Conservation (phyloP, 37 sponge, comb jelly and placozoan species). For the Halisarca cf. caerulea region DNA sequence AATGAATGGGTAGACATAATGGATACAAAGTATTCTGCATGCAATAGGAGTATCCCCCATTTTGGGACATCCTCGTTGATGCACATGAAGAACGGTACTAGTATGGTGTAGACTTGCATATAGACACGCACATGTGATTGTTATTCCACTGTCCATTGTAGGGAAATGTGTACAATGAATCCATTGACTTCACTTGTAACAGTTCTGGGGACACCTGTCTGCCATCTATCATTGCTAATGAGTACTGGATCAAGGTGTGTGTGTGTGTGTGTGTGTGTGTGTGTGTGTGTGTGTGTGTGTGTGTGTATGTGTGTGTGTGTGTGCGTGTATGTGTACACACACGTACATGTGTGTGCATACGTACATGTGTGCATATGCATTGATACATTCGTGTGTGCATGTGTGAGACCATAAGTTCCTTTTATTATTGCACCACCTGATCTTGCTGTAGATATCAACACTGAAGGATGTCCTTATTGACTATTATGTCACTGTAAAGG, state of each 20-base stretch:
- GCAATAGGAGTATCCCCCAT: too few relatives aligned
- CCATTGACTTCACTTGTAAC: conserved; percentile 63
- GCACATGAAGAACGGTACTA: too few relatives aligned
- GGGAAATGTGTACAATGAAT: conserved; percentile 54
- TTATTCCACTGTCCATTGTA: background rate
- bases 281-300: too few relatives aligned
- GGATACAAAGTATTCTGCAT: background rate
- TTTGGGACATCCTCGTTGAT: too few relatives aligned
- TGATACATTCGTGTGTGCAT: background rate
- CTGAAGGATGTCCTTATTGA: conserved; percentile 62
- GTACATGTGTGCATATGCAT: too few relatives aligned
- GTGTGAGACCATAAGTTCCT: background rate
- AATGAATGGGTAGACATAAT: background rate
- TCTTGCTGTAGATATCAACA: conserved; percentile 26
- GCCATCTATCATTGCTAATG: conserved; percentile 62
- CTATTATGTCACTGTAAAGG: conserved; percentile 50
- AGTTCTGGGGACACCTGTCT: conserved; percentile 52
- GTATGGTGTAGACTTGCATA: background rate
- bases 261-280: too few relatives aligned
- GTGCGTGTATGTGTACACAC: too few relatives aligned
- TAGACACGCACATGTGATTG: background rate
- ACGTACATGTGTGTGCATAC: too few relatives aligned
- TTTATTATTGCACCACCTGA: background rate
- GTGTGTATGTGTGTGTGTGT: too few relatives aligned
- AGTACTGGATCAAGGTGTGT: conserved; percentile 64